Evolutionary conservation across 2,797 vertebrate genomes (phyloP).

Genomic region (Melanotaenia pygmaea): DNA sequence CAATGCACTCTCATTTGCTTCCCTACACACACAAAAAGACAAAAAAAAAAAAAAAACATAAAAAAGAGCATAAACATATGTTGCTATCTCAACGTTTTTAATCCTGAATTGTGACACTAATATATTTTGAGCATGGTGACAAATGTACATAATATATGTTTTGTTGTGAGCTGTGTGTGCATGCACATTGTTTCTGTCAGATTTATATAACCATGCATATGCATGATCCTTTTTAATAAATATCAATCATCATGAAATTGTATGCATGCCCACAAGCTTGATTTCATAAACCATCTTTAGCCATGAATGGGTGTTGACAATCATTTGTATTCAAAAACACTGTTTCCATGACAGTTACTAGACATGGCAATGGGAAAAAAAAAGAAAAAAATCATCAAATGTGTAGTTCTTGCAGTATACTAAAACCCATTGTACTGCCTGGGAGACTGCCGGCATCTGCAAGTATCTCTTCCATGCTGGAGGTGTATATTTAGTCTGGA

Average conservation of each 20-base stretch:
- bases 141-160: neutral
- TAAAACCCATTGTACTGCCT: neutral
- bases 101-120: neutral
- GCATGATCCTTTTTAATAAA: constrained; percentile 1
- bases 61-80: neutral
- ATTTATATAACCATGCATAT: constrained; percentile 2
- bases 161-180: neutral
- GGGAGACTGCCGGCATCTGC: neutral
- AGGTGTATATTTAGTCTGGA: neutral
- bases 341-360: neutral
- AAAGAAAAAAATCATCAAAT: neutral
- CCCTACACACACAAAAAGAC: neutral
- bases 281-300: constrained; percentile 4
- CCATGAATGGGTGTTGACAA: constrained; percentile 2
- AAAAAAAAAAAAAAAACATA: neutral
- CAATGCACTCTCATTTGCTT: neutral
- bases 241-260: neutral
- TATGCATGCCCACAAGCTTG: neutral
- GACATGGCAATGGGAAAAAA: neutral
- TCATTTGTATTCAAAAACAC: constrained; percentile 1
- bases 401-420: neutral
- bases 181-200: neutral
- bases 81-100: neutral
- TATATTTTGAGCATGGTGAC: neutral
- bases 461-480: neutral